Conservation (phyloP, 92 coral and sea anemone genomes). For the Metridium senile region DNA sequence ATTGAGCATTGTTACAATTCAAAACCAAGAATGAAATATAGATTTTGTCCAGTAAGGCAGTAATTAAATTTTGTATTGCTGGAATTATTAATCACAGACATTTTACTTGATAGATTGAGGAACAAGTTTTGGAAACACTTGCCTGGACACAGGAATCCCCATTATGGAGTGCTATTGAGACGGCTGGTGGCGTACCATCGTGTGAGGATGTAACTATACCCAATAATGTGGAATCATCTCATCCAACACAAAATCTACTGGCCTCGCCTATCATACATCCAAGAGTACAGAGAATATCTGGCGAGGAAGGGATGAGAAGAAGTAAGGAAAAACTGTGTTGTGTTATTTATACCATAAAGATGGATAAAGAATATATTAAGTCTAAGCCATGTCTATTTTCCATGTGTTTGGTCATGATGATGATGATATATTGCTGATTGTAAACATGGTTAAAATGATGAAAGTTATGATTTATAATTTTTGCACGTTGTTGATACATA, state of each 20-base stretch:
- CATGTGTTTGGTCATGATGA: too few species aligned
- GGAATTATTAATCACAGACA: background rate
- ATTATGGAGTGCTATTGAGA: conserved; percentile 81
- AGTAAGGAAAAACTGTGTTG: conserved; percentile 12
- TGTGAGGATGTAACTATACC: conserved; percentile 96
- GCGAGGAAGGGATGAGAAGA: conserved; percentile 71
- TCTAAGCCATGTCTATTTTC: too few species aligned
- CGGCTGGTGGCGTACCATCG: conserved; percentile 86
- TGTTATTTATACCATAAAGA: too few species aligned
- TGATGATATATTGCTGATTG: too few species aligned
- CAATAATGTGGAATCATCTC: conserved; percentile 69
- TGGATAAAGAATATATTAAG: too few species aligned
- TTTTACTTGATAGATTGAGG: conserved; percentile 89
- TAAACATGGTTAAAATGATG: too few species aligned
- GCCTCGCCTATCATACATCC: conserved; percentile 96
- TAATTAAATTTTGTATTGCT: background rate
- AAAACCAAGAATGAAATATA: background rate
- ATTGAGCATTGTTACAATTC: too few species aligned
- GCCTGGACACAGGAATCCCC: conserved; percentile 96
- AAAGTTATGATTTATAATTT: too few species aligned
- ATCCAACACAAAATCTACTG: conserved; percentile 71
- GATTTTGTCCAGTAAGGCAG: background rate
- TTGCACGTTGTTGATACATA: too few species aligned
- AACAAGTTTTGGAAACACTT: conserved; percentile 86
- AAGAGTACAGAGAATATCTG: conserved; percentile 92